Conservation (phyloP, 2,797 vertebrate species). For the Pangasius mekongensis region DNA sequence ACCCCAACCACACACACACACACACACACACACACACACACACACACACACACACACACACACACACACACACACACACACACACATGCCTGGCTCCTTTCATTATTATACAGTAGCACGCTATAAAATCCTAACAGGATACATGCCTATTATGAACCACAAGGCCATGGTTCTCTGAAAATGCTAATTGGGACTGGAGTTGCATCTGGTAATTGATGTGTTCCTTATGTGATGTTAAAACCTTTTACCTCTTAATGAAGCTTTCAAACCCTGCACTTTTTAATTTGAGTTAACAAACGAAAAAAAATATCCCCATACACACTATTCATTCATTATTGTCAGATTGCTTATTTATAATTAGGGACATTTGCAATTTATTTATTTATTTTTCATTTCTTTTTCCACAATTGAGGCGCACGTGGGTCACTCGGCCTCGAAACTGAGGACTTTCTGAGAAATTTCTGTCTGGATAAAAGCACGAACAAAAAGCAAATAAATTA, state of each 20-base stretch:
- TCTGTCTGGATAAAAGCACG: not conserved
- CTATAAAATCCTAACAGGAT: slow-evolving; percentile 31
- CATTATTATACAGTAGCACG: slow-evolving; percentile 19
- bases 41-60: no score
- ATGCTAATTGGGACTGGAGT: slow-evolving; percentile 36
- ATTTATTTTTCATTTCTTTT: not conserved
- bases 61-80: not conserved
- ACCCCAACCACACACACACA: no score
- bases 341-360: slow-evolving; percentile 1
- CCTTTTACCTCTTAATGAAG: slow-evolving; percentile 25
- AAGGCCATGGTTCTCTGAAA: slow-evolving; percentile 29
- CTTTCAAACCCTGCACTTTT: slow-evolving; percentile 4
- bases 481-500: not conserved
- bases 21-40: not conserved
- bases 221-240: slow-evolving; percentile 45
- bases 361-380: not conserved
- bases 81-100: slow-evolving; percentile 9
- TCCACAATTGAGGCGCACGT: not conserved
- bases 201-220: slow-evolving; percentile 41
- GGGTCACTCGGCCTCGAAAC: not conserved
- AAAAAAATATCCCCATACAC: not conserved
- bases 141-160: slow-evolving; percentile 34
- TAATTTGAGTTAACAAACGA: not conserved
- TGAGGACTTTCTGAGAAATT: not conserved
- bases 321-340: not conserved